Evolutionary conservation across 2,888 invertebrate genomes (phyloP).

Genomic region (Watsonalla binaria): DNA sequence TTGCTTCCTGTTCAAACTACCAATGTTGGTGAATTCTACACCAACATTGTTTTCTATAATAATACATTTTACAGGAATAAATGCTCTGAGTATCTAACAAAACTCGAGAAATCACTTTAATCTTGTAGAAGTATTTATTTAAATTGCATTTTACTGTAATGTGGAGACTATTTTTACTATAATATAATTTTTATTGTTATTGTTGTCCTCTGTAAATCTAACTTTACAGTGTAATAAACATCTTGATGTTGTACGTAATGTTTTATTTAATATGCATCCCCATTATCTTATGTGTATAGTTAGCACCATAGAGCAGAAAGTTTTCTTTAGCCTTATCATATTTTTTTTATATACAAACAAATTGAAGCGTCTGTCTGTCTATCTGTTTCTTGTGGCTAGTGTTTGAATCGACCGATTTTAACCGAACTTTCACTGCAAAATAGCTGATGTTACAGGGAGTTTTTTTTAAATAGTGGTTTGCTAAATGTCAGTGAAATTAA

Average conservation of each 20-base stretch:
- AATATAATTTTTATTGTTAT: conserved; percentile 31
- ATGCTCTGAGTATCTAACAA: conserved; percentile 80
- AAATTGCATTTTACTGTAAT: conserved; percentile 20
- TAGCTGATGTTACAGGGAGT: no score
- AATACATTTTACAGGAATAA: conserved; percentile 70
- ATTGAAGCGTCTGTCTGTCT: no score
- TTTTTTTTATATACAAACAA: no score
- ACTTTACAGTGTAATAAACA: conserved; percentile 41
- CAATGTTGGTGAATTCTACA: conserved; percentile 63
- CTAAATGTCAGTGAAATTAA: no score
- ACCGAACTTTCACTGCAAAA: no score
- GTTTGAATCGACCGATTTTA: no score
- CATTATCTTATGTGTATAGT: no score
- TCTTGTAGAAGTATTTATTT: conserved; percentile 17
- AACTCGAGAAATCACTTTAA: conserved; percentile 54
- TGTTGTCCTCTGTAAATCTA: conserved; percentile 28
- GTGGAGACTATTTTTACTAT: conserved; percentile 28
- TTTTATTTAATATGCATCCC: no score
- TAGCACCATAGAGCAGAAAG: no score
- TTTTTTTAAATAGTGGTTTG: no score
- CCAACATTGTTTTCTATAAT: conserved; percentile 61
- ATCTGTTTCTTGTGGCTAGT: no score
- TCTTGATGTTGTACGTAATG: conserved; percentile 42
- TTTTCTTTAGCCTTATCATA: no score
- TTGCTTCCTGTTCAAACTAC: conserved; percentile 57